A percentile compares a stretch with the other conserved stretches of the same genome.
Evolutionary conservation across 2,888 invertebrate species (phyloP).

Genomic region (Congeria kusceri): DNA sequence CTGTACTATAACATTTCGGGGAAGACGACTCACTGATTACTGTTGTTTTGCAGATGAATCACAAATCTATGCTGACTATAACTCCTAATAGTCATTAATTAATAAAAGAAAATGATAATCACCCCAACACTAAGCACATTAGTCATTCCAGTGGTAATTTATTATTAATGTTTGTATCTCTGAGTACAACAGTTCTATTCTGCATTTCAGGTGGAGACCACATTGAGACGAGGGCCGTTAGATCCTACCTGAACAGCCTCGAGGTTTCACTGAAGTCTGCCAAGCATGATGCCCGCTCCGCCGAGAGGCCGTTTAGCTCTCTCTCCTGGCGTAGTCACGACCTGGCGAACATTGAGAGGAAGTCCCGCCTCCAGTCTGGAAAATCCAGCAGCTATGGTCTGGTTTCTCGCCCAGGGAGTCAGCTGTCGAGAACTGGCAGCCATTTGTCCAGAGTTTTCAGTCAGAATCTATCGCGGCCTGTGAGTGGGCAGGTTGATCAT

Average conservation of each 20-base stretch:
- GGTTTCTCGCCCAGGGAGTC: conserved; percentile 60
- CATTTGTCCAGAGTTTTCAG: conserved; percentile 55
- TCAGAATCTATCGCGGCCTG: conserved; percentile 43
- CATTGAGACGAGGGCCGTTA: conserved; percentile 68
- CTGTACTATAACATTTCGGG: too few species aligned
- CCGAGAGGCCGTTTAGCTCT: conserved; percentile 72
- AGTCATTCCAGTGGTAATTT: too few species aligned
- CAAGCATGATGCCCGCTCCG: conserved; percentile 67
- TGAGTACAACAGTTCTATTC: too few species aligned
- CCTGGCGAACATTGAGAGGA: conserved; percentile 65
- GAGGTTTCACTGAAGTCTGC: conserved; percentile 74
- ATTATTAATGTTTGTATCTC: too few species aligned
- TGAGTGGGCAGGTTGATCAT: conserved; percentile 48
- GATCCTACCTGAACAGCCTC: conserved; percentile 72
- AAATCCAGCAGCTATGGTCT: conserved; percentile 53
- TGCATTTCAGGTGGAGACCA: conserved; percentile 75
- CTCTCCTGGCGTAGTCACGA: conserved; percentile 77
- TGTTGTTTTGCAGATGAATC: too few species aligned
- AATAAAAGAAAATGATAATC: too few species aligned
- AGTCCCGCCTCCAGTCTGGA: conserved; percentile 55
- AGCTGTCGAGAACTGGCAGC: conserved; percentile 55
- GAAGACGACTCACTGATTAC: too few species aligned
- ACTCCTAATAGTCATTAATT: too few species aligned
- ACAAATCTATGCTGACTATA: too few species aligned
- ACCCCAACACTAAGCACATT: too few species aligned